Evolutionary conservation across 1,140 invertebrate genomes (phyloP).

Genomic region (Bombus turneri): DNA sequence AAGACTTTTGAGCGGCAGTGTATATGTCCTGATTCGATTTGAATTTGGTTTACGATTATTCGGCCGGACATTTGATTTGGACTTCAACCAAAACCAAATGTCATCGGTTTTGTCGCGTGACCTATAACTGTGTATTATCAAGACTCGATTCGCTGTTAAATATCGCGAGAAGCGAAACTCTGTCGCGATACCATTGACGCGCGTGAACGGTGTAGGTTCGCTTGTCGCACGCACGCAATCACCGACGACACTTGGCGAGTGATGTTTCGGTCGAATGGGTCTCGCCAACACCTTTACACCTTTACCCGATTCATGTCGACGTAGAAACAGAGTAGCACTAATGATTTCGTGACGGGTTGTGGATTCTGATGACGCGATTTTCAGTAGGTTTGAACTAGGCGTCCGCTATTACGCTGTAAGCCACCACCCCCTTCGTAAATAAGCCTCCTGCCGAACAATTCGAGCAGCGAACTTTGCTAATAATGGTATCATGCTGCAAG

Average conservation of each 20-base stretch:
- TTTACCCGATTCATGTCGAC: neutral
- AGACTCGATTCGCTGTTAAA: neutral
- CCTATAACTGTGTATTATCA: too few species aligned
- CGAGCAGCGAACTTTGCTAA: slow-evolving; percentile 26
- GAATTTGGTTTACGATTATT: neutral
- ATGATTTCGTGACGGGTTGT: neutral
- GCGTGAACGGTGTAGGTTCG: neutral
- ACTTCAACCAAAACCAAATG: too few species aligned
- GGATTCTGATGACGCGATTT: neutral
- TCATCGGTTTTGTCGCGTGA: too few species aligned
- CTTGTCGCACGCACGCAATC: neutral
- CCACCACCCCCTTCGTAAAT: neutral
- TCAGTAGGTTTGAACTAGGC: neutral
- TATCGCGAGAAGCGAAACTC: neutral
- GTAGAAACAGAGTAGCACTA: too few species aligned
- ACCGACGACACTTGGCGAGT: neutral
- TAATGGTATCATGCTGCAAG: slow-evolving; percentile 5
- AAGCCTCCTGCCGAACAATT: neutral
- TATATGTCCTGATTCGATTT: neutral
- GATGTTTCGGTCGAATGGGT: neutral
- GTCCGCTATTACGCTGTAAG: neutral
- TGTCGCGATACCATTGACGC: neutral
- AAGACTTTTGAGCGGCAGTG: too few species aligned
- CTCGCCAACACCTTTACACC: neutral
- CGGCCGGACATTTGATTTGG: too few species aligned